These are phyloP conservation scores for Mus pahari DNA, from an alignment of 2,113 vertebrate species.

Conservation along the genomic window DNA sequence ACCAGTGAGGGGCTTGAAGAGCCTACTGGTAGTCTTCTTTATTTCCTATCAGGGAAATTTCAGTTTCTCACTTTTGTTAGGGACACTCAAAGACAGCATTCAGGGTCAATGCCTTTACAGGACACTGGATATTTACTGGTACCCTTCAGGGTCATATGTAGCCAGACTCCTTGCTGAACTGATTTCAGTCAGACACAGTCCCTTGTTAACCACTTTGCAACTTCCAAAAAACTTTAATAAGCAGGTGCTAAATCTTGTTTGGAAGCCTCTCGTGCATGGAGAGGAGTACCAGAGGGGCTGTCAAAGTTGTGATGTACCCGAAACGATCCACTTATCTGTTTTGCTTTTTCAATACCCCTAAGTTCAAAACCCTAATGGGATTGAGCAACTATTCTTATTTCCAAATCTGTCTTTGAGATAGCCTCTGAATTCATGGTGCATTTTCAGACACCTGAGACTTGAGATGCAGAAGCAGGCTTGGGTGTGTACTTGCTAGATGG, in stretches of 20 bases:
- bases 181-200: neutral
- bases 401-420: neutral
- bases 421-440: neutral
- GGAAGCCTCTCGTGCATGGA: neutral
- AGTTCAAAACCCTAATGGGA: neutral
- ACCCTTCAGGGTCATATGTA: too few relatives aligned
- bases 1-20: neutral
- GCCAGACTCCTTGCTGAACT: neutral
- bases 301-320: neutral
- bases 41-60: neutral
- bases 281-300: neutral
- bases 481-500: neutral
- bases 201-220: neutral
- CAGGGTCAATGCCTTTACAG: neutral
- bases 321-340: neutral
- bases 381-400: neutral
- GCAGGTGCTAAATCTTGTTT: conserved; percentile 11
- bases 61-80: neutral
- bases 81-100: neutral
- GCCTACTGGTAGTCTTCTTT: neutral
- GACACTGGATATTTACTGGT: neutral
- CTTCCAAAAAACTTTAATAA: neutral
- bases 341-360: neutral
- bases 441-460: neutral
- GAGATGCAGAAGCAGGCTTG: neutral